These are phyloP conservation scores for Diadophis punctatus DNA, from an alignment of 2,113 vertebrate genomes.

Conservation along the genomic window DNA sequence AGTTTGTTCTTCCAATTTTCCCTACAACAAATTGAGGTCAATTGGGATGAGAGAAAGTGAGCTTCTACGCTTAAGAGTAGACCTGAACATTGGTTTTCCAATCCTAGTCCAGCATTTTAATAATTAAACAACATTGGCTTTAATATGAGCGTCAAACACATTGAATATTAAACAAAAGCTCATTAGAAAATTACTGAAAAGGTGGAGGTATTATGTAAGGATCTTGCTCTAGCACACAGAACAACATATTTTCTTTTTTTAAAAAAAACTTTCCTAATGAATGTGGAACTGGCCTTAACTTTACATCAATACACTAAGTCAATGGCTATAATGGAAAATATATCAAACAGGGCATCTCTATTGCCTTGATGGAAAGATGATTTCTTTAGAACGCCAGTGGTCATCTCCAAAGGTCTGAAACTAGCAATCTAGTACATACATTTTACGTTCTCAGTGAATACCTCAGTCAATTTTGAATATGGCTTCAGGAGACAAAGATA, in stretches of 20 bases:
- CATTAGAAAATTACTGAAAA: not conserved
- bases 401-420: not conserved
- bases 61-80: not conserved
- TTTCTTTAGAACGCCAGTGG: not conserved
- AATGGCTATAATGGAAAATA: not conserved
- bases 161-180: not conserved
- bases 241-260: not conserved
- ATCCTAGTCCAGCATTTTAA: not conserved
- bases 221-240: not conserved
- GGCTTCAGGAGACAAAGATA: not conserved
- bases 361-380: not conserved
- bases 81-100: not conserved
- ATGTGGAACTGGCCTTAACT: not conserved
- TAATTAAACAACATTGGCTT: not conserved
- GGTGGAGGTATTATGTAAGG: not conserved
- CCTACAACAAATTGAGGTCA: not conserved
- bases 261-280: not conserved
- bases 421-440: not conserved
- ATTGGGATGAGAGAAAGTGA: not conserved
- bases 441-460: not conserved
- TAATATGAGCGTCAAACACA: not conserved
- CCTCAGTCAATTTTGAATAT: not conserved
- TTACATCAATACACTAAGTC: not conserved
- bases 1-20: not conserved
- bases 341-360: not conserved